phyloP scores from a whole-genome alignment of 1,140 invertebrate species.

The Amphibalanus amphitrite region DNA sequence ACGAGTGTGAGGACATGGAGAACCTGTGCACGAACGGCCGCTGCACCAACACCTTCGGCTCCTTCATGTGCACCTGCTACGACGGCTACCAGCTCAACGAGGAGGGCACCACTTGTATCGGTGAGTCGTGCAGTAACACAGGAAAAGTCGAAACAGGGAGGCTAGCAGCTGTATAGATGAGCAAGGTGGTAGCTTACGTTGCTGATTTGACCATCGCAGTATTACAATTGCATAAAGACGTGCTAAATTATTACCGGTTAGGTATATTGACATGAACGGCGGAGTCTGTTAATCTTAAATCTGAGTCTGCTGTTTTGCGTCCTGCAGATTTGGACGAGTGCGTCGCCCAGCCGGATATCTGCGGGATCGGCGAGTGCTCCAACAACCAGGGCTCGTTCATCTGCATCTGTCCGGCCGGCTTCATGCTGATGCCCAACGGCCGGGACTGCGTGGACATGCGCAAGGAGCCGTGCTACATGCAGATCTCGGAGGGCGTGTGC shows the following conservation, averaged over 20 bases:
- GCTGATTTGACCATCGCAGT: too few species aligned
- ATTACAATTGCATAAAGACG: too few species aligned
- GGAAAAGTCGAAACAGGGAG: too few species aligned
- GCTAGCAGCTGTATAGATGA: too few species aligned
- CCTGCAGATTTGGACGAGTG: constrained; percentile 64
- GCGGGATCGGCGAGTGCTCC: constrained; percentile 59
- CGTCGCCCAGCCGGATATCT: constrained; percentile 41
- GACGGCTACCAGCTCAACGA: constrained; percentile 50
- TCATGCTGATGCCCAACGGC: constrained; percentile 61
- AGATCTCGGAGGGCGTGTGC: constrained; percentile 44
- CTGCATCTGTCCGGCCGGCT: constrained; percentile 69
- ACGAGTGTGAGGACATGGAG: constrained; percentile 65
- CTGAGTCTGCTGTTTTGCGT: neutral
- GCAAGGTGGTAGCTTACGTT: too few species aligned
- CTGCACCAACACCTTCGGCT: constrained; percentile 76
- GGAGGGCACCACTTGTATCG: constrained; percentile 49
- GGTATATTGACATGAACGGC: too few species aligned
- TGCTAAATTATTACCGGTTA: too few species aligned
- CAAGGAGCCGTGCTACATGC: constrained; percentile 58
- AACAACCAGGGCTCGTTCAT: constrained; percentile 68
- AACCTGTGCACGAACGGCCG: constrained; percentile 61
- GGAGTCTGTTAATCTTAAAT: neutral
- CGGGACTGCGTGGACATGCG: constrained; percentile 72
- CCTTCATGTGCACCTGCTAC: constrained; percentile 59
- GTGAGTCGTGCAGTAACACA: too few species aligned